Evolutionary conservation across 2,888 invertebrate genomes (phyloP).

Genomic region (Nymphalis urticae): DNA sequence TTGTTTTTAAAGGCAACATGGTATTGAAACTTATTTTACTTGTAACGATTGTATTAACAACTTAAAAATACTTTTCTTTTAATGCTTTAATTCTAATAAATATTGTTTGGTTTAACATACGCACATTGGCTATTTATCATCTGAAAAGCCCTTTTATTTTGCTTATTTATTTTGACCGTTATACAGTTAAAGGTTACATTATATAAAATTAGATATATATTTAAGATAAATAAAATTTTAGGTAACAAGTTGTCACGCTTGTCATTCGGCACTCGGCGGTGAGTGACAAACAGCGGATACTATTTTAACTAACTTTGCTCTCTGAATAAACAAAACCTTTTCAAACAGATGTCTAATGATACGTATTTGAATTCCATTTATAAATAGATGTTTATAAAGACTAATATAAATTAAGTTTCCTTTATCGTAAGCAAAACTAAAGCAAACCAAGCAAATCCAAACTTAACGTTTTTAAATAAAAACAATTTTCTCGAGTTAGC

Average conservation of each 20-base stretch:
- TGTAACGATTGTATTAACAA: no score
- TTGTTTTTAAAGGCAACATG: background rate
- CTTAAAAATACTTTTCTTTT: background rate
- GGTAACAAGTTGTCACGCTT: constrained; percentile 50
- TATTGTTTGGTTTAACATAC: no score
- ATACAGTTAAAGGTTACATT: no score
- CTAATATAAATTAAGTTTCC: background rate
- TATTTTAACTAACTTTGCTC: constrained; percentile 45
- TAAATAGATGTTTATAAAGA: background rate
- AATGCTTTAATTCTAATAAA: background rate
- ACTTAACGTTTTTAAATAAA: no score
- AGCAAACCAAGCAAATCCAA: no score
- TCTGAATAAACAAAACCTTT: constrained; percentile 61
- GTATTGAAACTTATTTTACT: background rate
- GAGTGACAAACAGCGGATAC: constrained; percentile 56
- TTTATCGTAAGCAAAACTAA: background rate
- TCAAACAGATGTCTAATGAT: constrained; percentile 49
- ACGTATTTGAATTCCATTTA: constrained; percentile 10
- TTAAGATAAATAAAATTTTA: background rate
- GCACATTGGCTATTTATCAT: no score
- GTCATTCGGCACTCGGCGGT: constrained; percentile 61
- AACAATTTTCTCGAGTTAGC: no score
- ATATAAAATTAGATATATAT: no score
- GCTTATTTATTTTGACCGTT: no score
- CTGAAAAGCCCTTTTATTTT: no score